Conservation (phyloP, 2,888 invertebrate genomes). For the Schizotus pectinicornis region DNA sequence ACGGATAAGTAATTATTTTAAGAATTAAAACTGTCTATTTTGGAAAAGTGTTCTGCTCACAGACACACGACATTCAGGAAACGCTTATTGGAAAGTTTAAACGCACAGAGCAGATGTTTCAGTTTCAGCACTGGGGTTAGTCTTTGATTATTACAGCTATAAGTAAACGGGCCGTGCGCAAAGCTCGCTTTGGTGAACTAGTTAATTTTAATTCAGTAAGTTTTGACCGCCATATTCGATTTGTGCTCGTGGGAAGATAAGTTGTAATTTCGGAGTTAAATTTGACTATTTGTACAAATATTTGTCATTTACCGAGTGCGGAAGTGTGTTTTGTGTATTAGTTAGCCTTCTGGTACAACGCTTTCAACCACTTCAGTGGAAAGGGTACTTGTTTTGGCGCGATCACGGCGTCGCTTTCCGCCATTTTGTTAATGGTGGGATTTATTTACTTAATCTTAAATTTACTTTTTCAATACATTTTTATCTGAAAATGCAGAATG, state of each 20-base stretch:
- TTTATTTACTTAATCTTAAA: conserved; percentile 4
- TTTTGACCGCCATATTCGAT: conserved; percentile 39
- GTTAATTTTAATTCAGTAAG: conserved; percentile 31
- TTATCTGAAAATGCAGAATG: too few species aligned
- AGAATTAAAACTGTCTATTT: conserved; percentile 42
- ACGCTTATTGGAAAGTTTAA: not conserved
- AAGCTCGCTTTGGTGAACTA: conserved; percentile 35
- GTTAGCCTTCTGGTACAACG: not conserved
- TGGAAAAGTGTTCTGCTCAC: conserved; percentile 26
- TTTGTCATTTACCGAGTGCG: conserved; percentile 4
- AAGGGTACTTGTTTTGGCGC: conserved; percentile 31
- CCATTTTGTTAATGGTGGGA: conserved; percentile 33
- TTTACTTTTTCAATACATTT: too few species aligned
- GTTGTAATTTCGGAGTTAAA: conserved; percentile 4
- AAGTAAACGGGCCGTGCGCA: conserved; percentile 34
- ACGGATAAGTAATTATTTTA: conserved; percentile 42
- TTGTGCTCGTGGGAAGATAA: conserved; percentile 12
- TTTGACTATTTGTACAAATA: not conserved
- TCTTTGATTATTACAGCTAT: too few species aligned
- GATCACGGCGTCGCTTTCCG: conserved; percentile 27
- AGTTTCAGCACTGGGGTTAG: too few species aligned
- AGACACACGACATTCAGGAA: conserved; percentile 23
- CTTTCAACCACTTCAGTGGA: not conserved
- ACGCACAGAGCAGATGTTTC: too few species aligned
- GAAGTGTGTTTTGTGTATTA: conserved; percentile 15